Percentiles rank a stretch among this genome's conserved stretches.
Evolutionary conservation across 2,113 vertebrate genomes (phyloP).

Genomic region (Amphilophus citrinellus): DNA sequence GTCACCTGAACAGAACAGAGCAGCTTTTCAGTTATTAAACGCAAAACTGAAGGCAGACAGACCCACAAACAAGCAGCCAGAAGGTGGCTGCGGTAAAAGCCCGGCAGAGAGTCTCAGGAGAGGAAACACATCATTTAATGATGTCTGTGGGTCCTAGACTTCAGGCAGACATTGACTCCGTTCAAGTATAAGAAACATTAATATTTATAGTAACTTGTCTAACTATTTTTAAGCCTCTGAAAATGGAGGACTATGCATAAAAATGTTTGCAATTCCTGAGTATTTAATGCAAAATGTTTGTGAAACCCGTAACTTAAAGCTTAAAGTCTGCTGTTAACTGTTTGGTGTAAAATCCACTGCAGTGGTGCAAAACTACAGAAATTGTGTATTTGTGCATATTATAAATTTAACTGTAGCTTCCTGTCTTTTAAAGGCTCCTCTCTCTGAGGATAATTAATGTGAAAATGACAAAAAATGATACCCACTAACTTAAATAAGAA

Average conservation of each 20-base stretch:
- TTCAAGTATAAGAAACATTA: background rate
- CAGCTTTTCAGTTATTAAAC: background rate
- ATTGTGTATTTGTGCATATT: background rate
- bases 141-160: too few relatives aligned
- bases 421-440: too few relatives aligned
- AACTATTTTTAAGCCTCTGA: accelerated
- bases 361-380: background rate
- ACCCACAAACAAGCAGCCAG: background rate
- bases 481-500: too few relatives aligned
- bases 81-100: accelerated
- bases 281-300: background rate
- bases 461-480: too few relatives aligned
- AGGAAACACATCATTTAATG: background rate
- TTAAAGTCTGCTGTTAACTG: accelerated
- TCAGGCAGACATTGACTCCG: too few relatives aligned
- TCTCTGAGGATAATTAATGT: too few relatives aligned
- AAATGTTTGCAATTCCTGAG: background rate
- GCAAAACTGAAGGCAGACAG: background rate
- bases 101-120: background rate
- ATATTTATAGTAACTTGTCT: background rate
- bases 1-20: background rate
- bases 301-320: background rate
- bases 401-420: background rate
- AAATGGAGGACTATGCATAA: background rate
- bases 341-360: background rate